These are phyloP conservation scores for Brassicogethes aeneus DNA, from an alignment of 2,888 invertebrate genomes.

Conservation along the genomic window DNA sequence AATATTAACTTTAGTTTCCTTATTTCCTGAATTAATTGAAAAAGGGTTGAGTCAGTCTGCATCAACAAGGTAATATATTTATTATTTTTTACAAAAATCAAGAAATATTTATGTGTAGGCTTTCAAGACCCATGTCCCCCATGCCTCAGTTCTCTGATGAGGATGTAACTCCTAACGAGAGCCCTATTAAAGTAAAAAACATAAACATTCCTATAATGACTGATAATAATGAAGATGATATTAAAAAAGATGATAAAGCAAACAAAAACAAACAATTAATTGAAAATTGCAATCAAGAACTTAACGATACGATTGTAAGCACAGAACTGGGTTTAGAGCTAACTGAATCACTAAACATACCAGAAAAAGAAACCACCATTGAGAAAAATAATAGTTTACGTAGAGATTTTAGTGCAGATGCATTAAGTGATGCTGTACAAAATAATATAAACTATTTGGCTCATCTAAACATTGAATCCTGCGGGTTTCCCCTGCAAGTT, in stretches of 20 bases:
- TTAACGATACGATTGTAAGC: slow-evolving; percentile 15
- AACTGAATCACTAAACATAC: slow-evolving; percentile 33
- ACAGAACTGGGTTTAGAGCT: slow-evolving; percentile 35
- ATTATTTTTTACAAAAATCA: no score
- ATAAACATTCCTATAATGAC: slow-evolving; percentile 7
- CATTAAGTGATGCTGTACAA: slow-evolving; percentile 48
- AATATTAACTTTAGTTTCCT: slow-evolving; percentile 78
- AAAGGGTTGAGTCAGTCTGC: slow-evolving; percentile 75
- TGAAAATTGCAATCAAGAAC: slow-evolving; percentile 13
- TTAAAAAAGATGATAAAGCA: slow-evolving; percentile 14
- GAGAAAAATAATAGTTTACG: slow-evolving; percentile 47
- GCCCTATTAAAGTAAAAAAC: slow-evolving; percentile 21
- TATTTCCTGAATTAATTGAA: slow-evolving; percentile 85
- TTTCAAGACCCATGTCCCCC: slow-evolving; percentile 63
- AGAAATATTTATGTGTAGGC: slow-evolving; percentile 36
- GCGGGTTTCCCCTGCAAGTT: slow-evolving; percentile 76
- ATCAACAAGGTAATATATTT: slow-evolving; percentile 68
- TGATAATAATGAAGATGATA: slow-evolving; percentile 4
- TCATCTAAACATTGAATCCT: slow-evolving; percentile 60
- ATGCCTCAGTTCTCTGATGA: slow-evolving; percentile 55
- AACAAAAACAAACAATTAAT: slow-evolving; percentile 18
- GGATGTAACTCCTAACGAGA: slow-evolving; percentile 33
- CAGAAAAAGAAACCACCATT: slow-evolving; percentile 16
- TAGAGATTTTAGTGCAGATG: slow-evolving; percentile 61
- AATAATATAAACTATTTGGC: slow-evolving; percentile 54